These are phyloP conservation scores for Sebastes ruberrimus DNA, from an alignment of 2,797 vertebrate species.

Conservation along the genomic window DNA sequence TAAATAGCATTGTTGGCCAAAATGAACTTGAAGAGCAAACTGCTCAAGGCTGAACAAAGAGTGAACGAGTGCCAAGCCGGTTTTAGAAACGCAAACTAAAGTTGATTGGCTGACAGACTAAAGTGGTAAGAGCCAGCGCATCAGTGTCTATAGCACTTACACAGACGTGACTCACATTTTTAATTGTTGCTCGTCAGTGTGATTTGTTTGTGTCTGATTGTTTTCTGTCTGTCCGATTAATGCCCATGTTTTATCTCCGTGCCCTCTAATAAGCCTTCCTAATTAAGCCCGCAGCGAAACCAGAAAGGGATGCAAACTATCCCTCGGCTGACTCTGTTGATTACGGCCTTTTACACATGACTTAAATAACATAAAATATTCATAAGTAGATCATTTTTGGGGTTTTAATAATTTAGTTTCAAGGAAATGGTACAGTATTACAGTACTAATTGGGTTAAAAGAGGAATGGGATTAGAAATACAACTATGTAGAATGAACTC, in stretches of 20 bases:
- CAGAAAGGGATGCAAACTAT: conserved; percentile 6
- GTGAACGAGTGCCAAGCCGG: neutral
- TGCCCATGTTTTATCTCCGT: conserved; percentile 45
- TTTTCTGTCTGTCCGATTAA: conserved; percentile 53
- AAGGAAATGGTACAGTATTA: neutral
- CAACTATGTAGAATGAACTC: neutral
- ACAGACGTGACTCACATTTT: neutral
- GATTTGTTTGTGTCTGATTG: conserved; percentile 45
- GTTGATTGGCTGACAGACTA: neutral
- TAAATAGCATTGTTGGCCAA: neutral
- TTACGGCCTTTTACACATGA: conserved; percentile 24
- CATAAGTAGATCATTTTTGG: conserved; percentile 7
- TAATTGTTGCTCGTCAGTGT: neutral
- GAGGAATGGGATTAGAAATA: neutral
- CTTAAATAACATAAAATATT: conserved; percentile 29
- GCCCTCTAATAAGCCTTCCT: conserved; percentile 45
- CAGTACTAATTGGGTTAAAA: conserved; percentile 8
- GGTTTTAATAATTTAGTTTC: conserved; percentile 10
- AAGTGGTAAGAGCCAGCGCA: neutral
- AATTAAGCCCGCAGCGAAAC: conserved; percentile 45
- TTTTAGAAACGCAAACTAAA: neutral
- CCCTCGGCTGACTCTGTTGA: conserved; percentile 10
- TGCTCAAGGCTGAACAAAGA: neutral
- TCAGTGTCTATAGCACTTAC: neutral
- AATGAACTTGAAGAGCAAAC: neutral